Evolutionary conservation across 2,888 invertebrate species (phyloP), one percentile per base, ranked within the genome.

Genomic region (Drosophila pseudotakahashii): DNA sequence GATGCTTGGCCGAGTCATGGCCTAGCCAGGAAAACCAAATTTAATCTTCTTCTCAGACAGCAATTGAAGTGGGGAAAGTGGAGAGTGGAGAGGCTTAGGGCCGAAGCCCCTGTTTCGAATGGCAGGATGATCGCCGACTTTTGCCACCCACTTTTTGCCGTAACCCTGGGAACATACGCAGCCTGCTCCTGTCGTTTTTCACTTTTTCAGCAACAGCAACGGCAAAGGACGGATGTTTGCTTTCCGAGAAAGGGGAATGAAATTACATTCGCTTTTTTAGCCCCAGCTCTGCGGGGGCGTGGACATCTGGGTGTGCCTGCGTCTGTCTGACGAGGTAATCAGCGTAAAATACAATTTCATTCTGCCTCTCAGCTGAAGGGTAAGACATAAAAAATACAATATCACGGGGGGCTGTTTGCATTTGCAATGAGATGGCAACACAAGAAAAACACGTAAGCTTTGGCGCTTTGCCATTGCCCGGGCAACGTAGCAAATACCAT

Each of bases 301-400:
- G 52, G 32, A 36, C 16, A 44, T 14, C 47, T 63, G 69, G 60
- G 70, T 55, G 70, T 73, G 70, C 66, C 73, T n/a, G 57, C 42
- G 76, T 34, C 55, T 72, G 83, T 66, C 72, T 59, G 86, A 75
- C 68, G 59, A 77, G 83, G 81, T 78, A 86, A 84, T 78, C 86
- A 84, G 81, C 77, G 77, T 78, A 72, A 88, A 86, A 86, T 72
- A 74, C 58, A 80, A 82, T 88, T 88, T 74, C 67, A 71, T 61
- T 55, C 48, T 13, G 48, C 10, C 48, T 19, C 61, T 64, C 62
- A 2, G 7, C 58, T 58, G 51, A 62, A 77, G 77, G 73, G 70
- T 68, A 55, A 73, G 45, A 47, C 51, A 71, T 57, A 73, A 73
- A 73, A 71, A 55, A 73, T 61, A 71, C 55, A 57, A 52, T 66